phyloP scores from a whole-genome alignment of 2,797 vertebrate genomes.

The Nyctalus aviator region DNA sequence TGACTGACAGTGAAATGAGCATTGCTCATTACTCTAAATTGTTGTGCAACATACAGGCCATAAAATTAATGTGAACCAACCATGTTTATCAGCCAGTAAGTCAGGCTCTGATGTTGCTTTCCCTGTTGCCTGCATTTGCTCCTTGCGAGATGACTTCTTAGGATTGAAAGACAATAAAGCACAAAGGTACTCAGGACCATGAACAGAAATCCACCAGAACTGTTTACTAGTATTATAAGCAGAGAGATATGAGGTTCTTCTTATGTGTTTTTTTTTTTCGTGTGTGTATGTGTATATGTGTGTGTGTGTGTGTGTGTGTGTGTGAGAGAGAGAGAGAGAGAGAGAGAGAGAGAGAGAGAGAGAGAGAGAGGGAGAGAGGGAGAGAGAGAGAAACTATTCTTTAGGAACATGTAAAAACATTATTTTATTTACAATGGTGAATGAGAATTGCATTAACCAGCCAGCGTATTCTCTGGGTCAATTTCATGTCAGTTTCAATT shows the following conservation, averaged over 20 bases:
- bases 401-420: not conserved
- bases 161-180: not conserved
- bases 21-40: constrained; percentile 71
- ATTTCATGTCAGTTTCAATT: constrained; percentile 67
- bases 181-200: not conserved
- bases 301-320: too few relatives aligned
- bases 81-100: constrained; percentile 5
- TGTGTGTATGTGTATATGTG: too few relatives aligned
- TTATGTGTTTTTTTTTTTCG: too few relatives aligned
- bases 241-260: not conserved
- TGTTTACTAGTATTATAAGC: not conserved
- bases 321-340: too few relatives aligned
- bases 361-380: too few relatives aligned
- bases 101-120: not conserved
- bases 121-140: not conserved
- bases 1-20: constrained; percentile 75
- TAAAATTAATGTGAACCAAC: constrained; percentile 20
- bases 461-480: not conserved
- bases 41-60: constrained; percentile 4
- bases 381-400: not conserved
- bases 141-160: not conserved
- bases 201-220: not conserved
- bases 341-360: not conserved
- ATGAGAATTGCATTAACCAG: not conserved
- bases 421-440: not conserved